Evolutionary conservation across 2,888 invertebrate species (phyloP).

Genomic region (Drosophila tripunctata): DNA sequence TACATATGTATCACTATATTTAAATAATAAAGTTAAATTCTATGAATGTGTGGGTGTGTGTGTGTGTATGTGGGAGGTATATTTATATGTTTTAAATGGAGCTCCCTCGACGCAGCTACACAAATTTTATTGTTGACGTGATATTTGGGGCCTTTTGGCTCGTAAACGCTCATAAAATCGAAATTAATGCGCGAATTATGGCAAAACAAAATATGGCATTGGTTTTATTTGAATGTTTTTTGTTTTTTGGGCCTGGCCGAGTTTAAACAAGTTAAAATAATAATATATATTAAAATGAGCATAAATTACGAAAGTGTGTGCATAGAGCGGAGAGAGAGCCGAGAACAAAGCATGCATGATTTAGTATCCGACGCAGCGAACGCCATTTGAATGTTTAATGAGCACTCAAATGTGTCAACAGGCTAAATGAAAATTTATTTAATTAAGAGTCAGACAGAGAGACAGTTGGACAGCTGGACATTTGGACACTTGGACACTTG

Average conservation of each 20-base stretch:
- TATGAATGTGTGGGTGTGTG: constrained; percentile 3
- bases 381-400: constrained; percentile 73
- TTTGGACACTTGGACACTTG: not conserved
- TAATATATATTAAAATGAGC: constrained; percentile 60
- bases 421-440: constrained; percentile 72
- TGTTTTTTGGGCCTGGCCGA: no score
- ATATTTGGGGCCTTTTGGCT: constrained; percentile 21
- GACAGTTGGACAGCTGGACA: not conserved
- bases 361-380: constrained; percentile 50
- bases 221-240: constrained; percentile 22
- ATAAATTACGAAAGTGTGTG: constrained; percentile 67
- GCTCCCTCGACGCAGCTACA: constrained; percentile 31
- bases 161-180: constrained; percentile 38
- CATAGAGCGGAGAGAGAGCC: constrained; percentile 1
- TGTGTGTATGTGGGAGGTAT: constrained; percentile 4
- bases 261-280: constrained; percentile 66
- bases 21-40: constrained; percentile 23
- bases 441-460: constrained; percentile 59
- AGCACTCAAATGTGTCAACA: constrained; percentile 77
- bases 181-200: constrained; percentile 58
- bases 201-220: constrained; percentile 46
- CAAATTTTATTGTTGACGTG: constrained; percentile 52
- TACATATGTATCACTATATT: constrained; percentile 3
- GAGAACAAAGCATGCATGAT: constrained; percentile 63
- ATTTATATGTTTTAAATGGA: constrained; percentile 44